Evolutionary conservation across 2,797 vertebrate species (phyloP).

Genomic region (Falco naumanni): DNA sequence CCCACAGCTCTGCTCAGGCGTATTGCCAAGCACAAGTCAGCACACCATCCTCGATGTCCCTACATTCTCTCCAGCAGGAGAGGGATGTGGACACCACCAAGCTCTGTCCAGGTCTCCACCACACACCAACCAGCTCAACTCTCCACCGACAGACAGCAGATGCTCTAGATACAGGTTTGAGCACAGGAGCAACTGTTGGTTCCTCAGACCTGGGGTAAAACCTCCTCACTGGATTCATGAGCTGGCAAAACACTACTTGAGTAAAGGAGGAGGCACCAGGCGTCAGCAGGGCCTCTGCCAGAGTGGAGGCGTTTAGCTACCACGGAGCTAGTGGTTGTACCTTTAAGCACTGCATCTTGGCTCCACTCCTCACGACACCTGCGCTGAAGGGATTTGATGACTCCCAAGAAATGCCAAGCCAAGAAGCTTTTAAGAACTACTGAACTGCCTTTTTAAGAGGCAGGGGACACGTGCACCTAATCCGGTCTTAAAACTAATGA

Average conservation of each 20-base stretch:
- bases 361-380: not conserved
- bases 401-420: not conserved
- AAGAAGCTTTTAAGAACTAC: not conserved
- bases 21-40: not conserved
- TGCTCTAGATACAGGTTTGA: not conserved
- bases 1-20: not conserved
- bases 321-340: not conserved
- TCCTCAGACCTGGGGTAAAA: not conserved
- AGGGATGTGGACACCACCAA: too few relatives aligned
- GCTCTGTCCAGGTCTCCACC: not conserved
- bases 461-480: slow-evolving; percentile 9
- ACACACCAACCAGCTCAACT: not conserved
- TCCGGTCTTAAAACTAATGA: slow-evolving; percentile 55
- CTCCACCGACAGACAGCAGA: not conserved
- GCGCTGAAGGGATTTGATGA: not conserved
- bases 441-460: slow-evolving; percentile 25
- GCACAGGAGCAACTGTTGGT: not conserved
- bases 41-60: accelerated
- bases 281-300: accelerated
- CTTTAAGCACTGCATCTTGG: accelerated
- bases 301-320: not conserved
- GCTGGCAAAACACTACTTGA: not conserved
- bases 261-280: not conserved
- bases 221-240: not conserved
- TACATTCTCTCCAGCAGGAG: accelerated